Evolutionary conservation across 2,888 invertebrate species (phyloP).

Genomic region (Dynastes tityus): DNA sequence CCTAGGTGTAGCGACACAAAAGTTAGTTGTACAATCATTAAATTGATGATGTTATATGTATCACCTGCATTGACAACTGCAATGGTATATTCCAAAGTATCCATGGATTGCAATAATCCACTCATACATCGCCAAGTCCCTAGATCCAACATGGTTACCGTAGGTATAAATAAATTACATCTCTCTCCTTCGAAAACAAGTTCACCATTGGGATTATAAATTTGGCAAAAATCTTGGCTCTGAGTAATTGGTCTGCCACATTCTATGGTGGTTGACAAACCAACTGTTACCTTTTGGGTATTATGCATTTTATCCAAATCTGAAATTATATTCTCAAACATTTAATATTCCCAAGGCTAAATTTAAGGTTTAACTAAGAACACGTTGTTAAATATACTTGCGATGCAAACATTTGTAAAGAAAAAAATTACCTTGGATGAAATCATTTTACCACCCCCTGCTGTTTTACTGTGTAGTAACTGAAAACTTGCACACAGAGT

Average conservation of each 20-base stretch:
- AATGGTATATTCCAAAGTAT: conserved; percentile 50
- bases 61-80: conserved; percentile 50
- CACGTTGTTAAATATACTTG: no score
- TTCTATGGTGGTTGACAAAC: conserved; percentile 33
- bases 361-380: no score
- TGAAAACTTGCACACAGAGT: no score
- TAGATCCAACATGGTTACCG: conserved; percentile 39
- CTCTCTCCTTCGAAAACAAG: conserved; percentile 35
- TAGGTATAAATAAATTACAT: conserved; percentile 32
- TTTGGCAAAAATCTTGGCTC: conserved; percentile 50
- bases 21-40: conserved; percentile 16
- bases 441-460: no score
- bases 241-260: conserved; percentile 45
- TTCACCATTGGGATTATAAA: conserved; percentile 53
- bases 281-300: conserved; percentile 17
- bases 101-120: conserved; percentile 48
- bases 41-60: not conserved
- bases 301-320: conserved; percentile 18
- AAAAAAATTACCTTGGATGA: no score
- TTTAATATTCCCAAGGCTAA: no score
- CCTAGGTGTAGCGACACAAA: conserved; percentile 1
- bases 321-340: not conserved
- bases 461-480: no score
- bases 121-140: conserved; percentile 54
- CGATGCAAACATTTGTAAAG: no score